Percentiles rank a stretch among this genome's conserved stretches.
These are phyloP conservation scores for Tetanocera ferruginea DNA, from an alignment of 2,888 invertebrate species.

Conservation along the genomic window DNA sequence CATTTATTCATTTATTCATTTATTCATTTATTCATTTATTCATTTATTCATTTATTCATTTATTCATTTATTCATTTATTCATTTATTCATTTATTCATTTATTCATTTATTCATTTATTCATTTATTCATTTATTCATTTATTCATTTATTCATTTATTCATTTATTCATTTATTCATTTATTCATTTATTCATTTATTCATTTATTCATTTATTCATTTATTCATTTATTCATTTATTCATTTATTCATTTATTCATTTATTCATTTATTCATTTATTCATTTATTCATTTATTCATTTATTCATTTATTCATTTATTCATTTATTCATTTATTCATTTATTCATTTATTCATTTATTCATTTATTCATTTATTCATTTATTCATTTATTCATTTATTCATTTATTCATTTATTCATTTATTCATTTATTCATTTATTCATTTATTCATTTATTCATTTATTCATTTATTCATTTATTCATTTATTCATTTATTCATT, in stretches of 20 bases:
- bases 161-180: constrained; percentile 13
- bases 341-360: constrained; percentile 13
- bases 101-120: constrained; percentile 13
- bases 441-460: constrained; percentile 13
- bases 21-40: constrained; percentile 13
- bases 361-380: constrained; percentile 13
- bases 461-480: constrained; percentile 13
- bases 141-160: constrained; percentile 13
- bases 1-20: constrained; percentile 10
- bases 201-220: constrained; percentile 13
- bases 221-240: constrained; percentile 13
- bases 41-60: constrained; percentile 13
- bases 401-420: constrained; percentile 13
- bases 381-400: constrained; percentile 13
- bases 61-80: constrained; percentile 13
- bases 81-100: constrained; percentile 13
- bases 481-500: constrained; percentile 13
- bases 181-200: constrained; percentile 13
- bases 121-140: constrained; percentile 13
- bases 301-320: constrained; percentile 13
- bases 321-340: constrained; percentile 13
- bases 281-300: constrained; percentile 13
- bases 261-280: constrained; percentile 13
- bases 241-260: constrained; percentile 13
- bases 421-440: constrained; percentile 13